phyloP scores from a whole-genome alignment of 2,888 invertebrate genomes.

The Aphodius sticticus region DNA sequence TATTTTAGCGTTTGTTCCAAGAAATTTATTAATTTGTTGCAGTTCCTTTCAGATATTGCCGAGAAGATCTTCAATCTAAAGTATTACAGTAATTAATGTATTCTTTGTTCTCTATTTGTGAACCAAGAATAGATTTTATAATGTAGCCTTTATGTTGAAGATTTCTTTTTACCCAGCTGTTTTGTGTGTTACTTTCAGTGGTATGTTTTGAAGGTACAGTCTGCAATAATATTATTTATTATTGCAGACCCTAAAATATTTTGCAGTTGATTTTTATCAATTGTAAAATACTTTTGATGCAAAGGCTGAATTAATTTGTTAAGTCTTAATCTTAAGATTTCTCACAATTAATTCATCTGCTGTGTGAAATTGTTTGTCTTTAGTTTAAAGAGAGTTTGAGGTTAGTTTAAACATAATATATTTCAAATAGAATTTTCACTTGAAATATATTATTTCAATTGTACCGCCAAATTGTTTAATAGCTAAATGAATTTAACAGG shows the following conservation, averaged over 20 bases:
- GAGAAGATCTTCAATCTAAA: neutral
- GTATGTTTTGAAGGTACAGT: too few relatives aligned
- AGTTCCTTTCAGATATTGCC: neutral
- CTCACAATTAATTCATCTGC: too few relatives aligned
- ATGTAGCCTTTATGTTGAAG: neutral
- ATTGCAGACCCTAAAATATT: neutral
- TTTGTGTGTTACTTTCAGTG: too few relatives aligned
- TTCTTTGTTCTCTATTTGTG: neutral
- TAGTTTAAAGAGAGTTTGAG: neutral
- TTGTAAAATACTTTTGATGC: neutral
- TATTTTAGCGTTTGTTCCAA: conserved; percentile 7
- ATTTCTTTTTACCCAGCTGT: neutral
- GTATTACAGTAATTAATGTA: neutral
- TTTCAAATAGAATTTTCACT: neutral
- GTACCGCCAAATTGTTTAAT: conserved; percentile 1
- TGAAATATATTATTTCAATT: conserved; percentile 7
- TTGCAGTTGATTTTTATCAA: neutral
- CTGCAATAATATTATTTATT: too few relatives aligned
- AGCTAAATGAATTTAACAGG: neutral
- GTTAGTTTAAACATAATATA: neutral
- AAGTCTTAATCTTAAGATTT: too few relatives aligned
- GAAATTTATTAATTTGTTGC: neutral
- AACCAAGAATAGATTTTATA: neutral
- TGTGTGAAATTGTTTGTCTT: too few relatives aligned
- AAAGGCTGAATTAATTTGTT: too few relatives aligned